Conservation (phyloP, 2,888 invertebrate genomes). For the Cryptus armator region DNA sequence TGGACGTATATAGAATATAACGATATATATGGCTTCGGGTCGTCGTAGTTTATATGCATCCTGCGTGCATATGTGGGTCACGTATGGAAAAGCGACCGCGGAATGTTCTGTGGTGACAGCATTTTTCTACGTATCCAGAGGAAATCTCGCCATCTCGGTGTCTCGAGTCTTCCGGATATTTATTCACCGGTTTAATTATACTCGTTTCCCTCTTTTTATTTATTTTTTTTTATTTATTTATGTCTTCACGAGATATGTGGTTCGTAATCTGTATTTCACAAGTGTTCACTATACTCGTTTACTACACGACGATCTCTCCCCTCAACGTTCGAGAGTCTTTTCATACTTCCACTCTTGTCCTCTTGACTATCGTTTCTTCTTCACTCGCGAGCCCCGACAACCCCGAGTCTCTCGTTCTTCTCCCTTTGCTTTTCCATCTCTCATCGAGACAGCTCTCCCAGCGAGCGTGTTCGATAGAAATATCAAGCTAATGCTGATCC, state of each 20-base stretch:
- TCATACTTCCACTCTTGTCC: constrained; percentile 16
- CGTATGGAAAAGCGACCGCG: background rate
- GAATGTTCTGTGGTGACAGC: background rate
- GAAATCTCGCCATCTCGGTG: background rate
- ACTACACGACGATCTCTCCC: background rate
- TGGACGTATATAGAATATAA: too few relatives aligned
- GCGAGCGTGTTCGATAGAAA: constrained; percentile 35
- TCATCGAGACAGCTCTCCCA: constrained; percentile 27
- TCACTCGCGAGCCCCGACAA: background rate
- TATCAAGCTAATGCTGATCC: constrained; percentile 25
- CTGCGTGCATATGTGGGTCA: background rate
- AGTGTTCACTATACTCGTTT: background rate
- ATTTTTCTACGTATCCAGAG: background rate
- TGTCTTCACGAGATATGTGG: background rate
- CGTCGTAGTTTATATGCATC: background rate
- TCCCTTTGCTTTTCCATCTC: constrained; percentile 10
- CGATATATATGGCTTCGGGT: too few relatives aligned
- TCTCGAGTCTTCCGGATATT: constrained; percentile 25
- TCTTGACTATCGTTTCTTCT: background rate
- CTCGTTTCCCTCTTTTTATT: background rate
- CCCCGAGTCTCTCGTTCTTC: constrained; percentile 23
- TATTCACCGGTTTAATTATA: constrained; percentile 62
- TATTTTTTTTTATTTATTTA: constrained; percentile 22
- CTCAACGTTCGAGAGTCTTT: background rate
- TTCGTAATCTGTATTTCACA: constrained; percentile 11